These are phyloP conservation scores for Drosophila pachea DNA, from an alignment of 1,140 invertebrate species.

Conservation along the genomic window DNA sequence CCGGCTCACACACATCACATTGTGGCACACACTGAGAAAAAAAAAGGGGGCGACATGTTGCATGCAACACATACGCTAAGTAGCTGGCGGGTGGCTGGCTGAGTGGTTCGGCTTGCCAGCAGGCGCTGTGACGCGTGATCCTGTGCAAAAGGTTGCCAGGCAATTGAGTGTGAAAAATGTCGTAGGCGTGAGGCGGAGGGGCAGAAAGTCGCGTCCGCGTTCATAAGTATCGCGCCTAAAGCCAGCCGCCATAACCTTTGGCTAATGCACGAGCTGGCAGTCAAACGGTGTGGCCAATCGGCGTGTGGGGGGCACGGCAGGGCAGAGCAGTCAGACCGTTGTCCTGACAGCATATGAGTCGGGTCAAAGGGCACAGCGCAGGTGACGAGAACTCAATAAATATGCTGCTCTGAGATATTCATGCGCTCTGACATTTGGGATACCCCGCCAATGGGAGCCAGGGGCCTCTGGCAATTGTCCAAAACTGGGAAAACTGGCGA, in stretches of 20 bases:
- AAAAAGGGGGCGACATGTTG: slow-evolving; percentile 46
- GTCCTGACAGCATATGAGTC: slow-evolving; percentile 60
- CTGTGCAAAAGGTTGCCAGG: slow-evolving; percentile 74
- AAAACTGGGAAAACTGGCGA: slow-evolving; percentile 59
- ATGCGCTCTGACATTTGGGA: slow-evolving; percentile 38
- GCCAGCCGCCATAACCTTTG: slow-evolving; percentile 49
- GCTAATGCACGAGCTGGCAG: slow-evolving; percentile 75
- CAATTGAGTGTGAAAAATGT: slow-evolving; percentile 77
- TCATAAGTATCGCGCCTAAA: slow-evolving; percentile 33
- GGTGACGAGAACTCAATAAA: slow-evolving; percentile 73
- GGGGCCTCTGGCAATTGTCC: slow-evolving; percentile 9
- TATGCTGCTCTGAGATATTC: slow-evolving; percentile 68
- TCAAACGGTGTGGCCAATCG: slow-evolving; percentile 65
- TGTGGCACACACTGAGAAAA: background rate
- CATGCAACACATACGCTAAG: slow-evolving; percentile 72
- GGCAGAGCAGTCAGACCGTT: slow-evolving; percentile 12
- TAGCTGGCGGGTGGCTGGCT: slow-evolving; percentile 51
- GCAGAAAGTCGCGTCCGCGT: slow-evolving; percentile 22
- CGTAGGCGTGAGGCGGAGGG: slow-evolving; percentile 44
- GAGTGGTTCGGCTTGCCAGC: background rate
- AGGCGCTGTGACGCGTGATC: slow-evolving; percentile 60
- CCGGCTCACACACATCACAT: background rate
- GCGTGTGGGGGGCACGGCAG: background rate
- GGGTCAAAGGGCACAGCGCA: slow-evolving; percentile 55
- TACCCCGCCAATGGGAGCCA: too few relatives aligned